Evolutionary conservation across 1,140 invertebrate species (phyloP), one percentile per base, ranked within the genome.

Genomic region (Chrysoperla carnea): DNA sequence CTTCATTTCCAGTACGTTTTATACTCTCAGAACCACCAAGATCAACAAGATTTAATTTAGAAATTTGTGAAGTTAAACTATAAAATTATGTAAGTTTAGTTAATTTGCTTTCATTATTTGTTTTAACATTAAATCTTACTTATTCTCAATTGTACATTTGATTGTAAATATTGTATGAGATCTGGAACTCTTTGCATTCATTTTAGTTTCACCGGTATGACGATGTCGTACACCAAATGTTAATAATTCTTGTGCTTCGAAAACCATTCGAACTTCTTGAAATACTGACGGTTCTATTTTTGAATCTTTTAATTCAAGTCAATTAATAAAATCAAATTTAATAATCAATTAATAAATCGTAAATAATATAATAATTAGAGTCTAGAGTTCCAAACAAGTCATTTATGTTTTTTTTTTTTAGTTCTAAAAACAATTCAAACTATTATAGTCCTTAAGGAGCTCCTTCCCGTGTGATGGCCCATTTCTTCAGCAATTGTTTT

Each of bases 161-260:
- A 91, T 83, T 33, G 84, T 84, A 56, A 92, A 89, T 50, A 92
- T 88, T 2, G 83, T 84, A 65, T 92, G 87, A 4, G 84, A 89
- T 45, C 86, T 66, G 1, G 83, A 87, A 56, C 83, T 88, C 48
- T 80, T 76, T 12, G 75, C 68, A 59, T 92, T 92, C 84, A 92
- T 91, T 47, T 85, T 81, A 8, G 88, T 91, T 12, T 82, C 71
- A 8, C 84, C 78, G 35, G 79, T 73, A 42, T 60, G 56, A 58
- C 85, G 66, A 59, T 86, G 86, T 59, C 84, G 84, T 52, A 84
- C 88, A 40, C 86, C 86, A 40, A 84, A 60, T 1, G 71, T 74
- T 76, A 90, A 82, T 41, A 90, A 78, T 46, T 67, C 62, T 46
- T 81, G 74, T 66, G 90, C 78, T 56, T 91, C 83, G 57, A 83